Percentiles rank a stretch among this genome's conserved stretches.
Conservation (phyloP, 37 sponge, comb jelly and placozoan genomes). For the Chondrilla cf. caribensis region DNA sequence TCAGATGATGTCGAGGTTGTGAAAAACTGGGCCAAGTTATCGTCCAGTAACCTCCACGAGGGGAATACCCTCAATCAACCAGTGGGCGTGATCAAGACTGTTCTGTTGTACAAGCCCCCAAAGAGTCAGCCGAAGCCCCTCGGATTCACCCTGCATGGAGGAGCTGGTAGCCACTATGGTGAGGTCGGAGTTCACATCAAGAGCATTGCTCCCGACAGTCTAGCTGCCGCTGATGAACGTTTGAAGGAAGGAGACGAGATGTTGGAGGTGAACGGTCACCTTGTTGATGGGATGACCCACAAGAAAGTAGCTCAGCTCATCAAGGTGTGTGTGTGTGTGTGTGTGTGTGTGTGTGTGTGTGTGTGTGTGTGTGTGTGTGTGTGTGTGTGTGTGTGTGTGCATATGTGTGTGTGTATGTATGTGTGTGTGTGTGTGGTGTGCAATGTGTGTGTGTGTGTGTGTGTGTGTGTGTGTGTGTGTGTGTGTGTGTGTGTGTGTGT, state of each 20-base stretch:
- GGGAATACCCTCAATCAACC: background rate
- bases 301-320: slow-evolving; percentile 53
- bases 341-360: background rate
- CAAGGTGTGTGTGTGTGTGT: slow-evolving; percentile 29
- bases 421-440: no score
- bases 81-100: background rate
- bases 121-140: slow-evolving; percentile 43
- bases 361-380: no score
- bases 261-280: slow-evolving; percentile 53
- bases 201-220: slow-evolving; percentile 31
- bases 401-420: no score
- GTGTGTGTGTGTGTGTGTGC: no score
- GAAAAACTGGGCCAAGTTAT: slow-evolving; percentile 15
- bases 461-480: no score
- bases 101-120: slow-evolving; percentile 20
- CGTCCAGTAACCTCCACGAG: background rate
- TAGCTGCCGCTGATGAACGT: slow-evolving; percentile 53
- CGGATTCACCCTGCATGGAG: slow-evolving; percentile 67
- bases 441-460: no score
- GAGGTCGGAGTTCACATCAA: slow-evolving; percentile 47
- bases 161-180: slow-evolving; percentile 30
- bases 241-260: slow-evolving; percentile 55
- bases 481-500: no score
- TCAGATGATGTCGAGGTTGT: background rate
- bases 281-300: slow-evolving; percentile 38